Evolutionary conservation across 2,113 vertebrate genomes (phyloP).

Genomic region (Pomatorhinus ruficollis): DNA sequence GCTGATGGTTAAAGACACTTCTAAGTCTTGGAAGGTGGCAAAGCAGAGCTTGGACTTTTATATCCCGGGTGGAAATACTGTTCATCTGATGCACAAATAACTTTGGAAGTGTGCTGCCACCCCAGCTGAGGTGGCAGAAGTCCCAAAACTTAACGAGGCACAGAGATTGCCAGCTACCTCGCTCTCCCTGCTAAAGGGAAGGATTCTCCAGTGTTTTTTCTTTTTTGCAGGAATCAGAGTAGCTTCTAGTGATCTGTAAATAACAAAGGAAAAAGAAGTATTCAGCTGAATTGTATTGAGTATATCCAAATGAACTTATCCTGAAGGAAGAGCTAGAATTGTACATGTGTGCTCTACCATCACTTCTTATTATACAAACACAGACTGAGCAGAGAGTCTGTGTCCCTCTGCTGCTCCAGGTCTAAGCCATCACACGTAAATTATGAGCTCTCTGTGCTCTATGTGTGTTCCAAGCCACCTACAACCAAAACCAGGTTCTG

Average conservation of each 20-base stretch:
- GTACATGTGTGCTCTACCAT: background rate
- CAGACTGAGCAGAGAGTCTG: background rate
- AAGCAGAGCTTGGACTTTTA: background rate
- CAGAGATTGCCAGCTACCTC: background rate
- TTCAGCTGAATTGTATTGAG: background rate
- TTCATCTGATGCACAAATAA: rapidly evolving
- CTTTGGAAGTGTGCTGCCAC: background rate
- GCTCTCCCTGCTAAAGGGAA: background rate
- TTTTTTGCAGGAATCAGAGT: background rate
- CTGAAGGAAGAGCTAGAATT: background rate
- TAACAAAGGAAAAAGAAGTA: background rate
- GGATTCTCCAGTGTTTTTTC: too few relatives aligned
- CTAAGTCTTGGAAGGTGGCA: background rate
- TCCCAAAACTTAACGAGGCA: background rate
- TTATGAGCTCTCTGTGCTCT: background rate
- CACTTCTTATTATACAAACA: background rate
- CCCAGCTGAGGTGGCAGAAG: too few relatives aligned
- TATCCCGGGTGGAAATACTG: rapidly evolving
- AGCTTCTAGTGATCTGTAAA: background rate
- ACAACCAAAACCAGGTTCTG: background rate
- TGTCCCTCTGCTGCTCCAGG: background rate
- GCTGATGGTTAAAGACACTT: background rate
- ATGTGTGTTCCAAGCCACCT: background rate
- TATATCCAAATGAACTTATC: background rate
- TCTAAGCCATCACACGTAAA: background rate